Evolutionary conservation across 2,888 invertebrate genomes (phyloP), one percentile per base, ranked within the genome.

Genomic region (Cepaea hortensis): DNA sequence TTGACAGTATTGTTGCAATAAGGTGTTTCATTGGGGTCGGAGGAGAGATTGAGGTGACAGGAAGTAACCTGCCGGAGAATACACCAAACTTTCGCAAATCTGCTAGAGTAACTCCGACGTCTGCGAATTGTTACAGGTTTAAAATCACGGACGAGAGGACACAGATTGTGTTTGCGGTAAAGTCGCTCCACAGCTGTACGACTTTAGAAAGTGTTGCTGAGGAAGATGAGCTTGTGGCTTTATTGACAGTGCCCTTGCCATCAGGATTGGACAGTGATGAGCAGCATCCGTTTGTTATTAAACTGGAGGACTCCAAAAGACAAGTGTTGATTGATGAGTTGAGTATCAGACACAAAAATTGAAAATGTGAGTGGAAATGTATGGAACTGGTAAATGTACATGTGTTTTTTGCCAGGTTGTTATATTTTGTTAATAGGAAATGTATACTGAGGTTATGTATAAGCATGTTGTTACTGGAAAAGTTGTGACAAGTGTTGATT

Each of bases 321-420:
- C 90, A 91, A 81, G 92, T 90, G 20, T 88, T 93, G 20, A 88
- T 93, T 68, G 93, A 93, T 90, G 93, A 93, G 89, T 84, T 93
- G 7, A 91, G 90, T 76, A 86, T 93, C 0, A 91, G 92, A 87
- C 91, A 91, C 80, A 85, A 85, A 23, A 65, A 61, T 46, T 81
- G 62, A 61, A 77, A 6, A 55, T 55, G 55, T 55, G 7, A 9
- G 55, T 55, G 55, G 55, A 55, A 55, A 11, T 9, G 11, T 55
- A 9, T 6, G 11, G 55, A 55, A 11, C 55, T 55, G 55, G 11
- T 35, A 55, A 55, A 6, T 55, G 55, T 9, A 55, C 55, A 55
- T 55, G 55, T 55, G 7, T 35, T 35, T 35, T 35, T 35, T 35
- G 35, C 35, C 35, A 35, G 35, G 35, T 35, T 35, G 35, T 35